A percentile compares a stretch with the other conserved stretches of the same genome.
Evolutionary conservation across 2,888 invertebrate genomes (phyloP).

Genomic region (Ryuthela nishihirai): DNA sequence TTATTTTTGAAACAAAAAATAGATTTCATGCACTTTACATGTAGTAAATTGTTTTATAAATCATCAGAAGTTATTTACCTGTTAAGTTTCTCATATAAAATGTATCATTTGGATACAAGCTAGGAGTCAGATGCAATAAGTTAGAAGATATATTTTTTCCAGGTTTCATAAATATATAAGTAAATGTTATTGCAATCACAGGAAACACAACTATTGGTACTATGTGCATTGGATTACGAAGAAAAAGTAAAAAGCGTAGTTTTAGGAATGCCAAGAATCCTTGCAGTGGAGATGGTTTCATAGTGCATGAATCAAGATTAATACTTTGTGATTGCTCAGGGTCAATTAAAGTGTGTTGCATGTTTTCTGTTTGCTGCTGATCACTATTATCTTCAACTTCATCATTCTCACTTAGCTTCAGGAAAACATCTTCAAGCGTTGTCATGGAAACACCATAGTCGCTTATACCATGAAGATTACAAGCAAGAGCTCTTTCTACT

Average conservation of each 20-base stretch:
- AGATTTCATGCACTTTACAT: too few relatives aligned
- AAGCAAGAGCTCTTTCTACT: conserved; percentile 68
- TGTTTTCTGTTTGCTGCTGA: not conserved
- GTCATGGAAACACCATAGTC: conserved; percentile 88
- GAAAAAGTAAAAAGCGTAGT: too few relatives aligned
- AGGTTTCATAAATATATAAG: conserved; percentile 1
- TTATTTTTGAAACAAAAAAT: too few relatives aligned
- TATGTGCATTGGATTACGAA: not conserved
- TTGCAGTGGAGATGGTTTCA: not conserved
- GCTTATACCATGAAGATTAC: conserved; percentile 65
- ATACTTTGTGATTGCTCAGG: too few relatives aligned
- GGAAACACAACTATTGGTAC: not conserved
- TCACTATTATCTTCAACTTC: conserved; percentile 53
- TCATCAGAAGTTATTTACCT: not conserved
- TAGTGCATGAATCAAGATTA: not conserved
- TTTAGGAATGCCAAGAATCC: not conserved
- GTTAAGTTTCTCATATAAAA: not conserved
- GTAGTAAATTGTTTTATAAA: not conserved
- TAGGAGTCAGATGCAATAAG: not conserved
- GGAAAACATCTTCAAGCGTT: conserved; percentile 76
- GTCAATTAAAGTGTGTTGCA: too few relatives aligned
- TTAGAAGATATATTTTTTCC: not conserved
- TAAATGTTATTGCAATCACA: conserved; percentile 11
- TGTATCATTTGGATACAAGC: not conserved
- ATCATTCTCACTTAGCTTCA: conserved; percentile 72